Base-by-base conservation (phyloP, 2,113 vertebrate species). In the Labrus mixtus region DNA sequence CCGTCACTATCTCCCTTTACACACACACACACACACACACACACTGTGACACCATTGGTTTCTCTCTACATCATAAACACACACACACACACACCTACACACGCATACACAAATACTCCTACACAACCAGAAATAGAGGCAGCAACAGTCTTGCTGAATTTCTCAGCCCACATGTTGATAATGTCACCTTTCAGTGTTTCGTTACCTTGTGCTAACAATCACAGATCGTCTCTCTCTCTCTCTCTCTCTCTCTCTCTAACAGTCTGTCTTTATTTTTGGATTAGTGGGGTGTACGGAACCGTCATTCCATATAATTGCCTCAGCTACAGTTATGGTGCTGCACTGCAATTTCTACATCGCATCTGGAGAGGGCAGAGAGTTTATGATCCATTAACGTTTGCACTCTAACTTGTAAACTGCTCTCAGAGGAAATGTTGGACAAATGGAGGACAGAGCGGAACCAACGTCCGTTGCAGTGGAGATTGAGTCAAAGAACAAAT, bases 181-280 rank as follows among this genome's bases (percentile, higher is more conserved):
- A 93, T 90, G 89, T 90, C 93, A 94, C 91, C 86, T 93, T 81
- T 87, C 78, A 68, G 91, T 88, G 85, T 92, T 93, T 90, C 87
- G 92, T 93, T 93, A 91, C 82, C 82, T 84, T 80, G 82, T 67
- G 87, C 84, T 88, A 91, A 90, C 87, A 89, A 90, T 79, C 82
- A 81, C 60, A 85, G 76, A 81, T 68, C 78, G 50, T 77, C 68
- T 60, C 60, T 86, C 55, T 76, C 56, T 74, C 76, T 33, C 46
- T 65, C 20, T 25, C 50, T 50, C 16, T 22, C 55, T 51, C 19
- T 55, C 16, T 56, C 20, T 29, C 51, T 58, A 17, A 54, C 10
- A 0, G 54, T 60, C 68, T 64, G 29, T 73, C 76, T 85, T 81
- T 91, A 90, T 92, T 91, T 91, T 73, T 37, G 82, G 81, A 84